Percentiles rank a stretch among this genome's conserved stretches.
phyloP scores from a whole-genome alignment of 2,888 invertebrate genomes.

The Drosophila prostipennis region DNA sequence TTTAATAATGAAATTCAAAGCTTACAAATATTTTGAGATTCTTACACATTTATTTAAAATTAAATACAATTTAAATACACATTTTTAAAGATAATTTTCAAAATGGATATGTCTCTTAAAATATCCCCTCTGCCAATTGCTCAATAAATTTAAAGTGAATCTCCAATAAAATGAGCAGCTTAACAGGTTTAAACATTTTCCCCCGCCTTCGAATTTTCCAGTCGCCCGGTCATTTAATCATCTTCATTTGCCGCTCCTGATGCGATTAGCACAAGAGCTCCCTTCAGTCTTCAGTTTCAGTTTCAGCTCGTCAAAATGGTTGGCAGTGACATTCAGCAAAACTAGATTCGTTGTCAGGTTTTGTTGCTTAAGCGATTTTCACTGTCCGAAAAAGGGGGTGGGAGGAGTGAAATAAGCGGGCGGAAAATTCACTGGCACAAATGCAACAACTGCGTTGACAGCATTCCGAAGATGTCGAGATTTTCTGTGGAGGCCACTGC shows the following conservation, averaged over 20 bases:
- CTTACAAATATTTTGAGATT: too few species aligned
- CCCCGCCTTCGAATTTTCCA: conserved; percentile 1
- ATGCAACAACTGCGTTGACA: conserved; percentile 38
- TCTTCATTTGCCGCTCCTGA: conserved; percentile 26
- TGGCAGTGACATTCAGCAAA: conserved; percentile 26
- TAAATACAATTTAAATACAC: too few species aligned
- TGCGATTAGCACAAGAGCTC: conserved; percentile 30
- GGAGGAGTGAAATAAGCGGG: too few species aligned
- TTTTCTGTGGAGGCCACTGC: conserved; percentile 22
- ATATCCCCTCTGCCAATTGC: too few species aligned
- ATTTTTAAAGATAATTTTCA: too few species aligned
- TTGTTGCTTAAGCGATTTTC: conserved; percentile 47
- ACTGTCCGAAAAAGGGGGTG: conserved; percentile 21
- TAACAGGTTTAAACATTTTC: not conserved
- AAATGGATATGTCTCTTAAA: not conserved
- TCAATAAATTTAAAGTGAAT: not conserved
- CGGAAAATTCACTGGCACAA: conserved; percentile 10
- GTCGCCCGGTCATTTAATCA: conserved; percentile 22
- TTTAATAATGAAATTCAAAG: too few species aligned
- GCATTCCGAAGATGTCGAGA: conserved; percentile 34
- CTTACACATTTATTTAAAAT: too few species aligned
- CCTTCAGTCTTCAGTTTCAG: not conserved
- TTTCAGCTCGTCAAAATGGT: conserved; percentile 1
- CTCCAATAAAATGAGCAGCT: not conserved
- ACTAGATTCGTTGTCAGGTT: conserved; percentile 31